Percentiles rank a stretch among this genome's conserved stretches.
These are phyloP conservation scores for Beroe ovata DNA, from an alignment of 37 sponge, comb jelly and placozoan species.

Conservation along the genomic window DNA sequence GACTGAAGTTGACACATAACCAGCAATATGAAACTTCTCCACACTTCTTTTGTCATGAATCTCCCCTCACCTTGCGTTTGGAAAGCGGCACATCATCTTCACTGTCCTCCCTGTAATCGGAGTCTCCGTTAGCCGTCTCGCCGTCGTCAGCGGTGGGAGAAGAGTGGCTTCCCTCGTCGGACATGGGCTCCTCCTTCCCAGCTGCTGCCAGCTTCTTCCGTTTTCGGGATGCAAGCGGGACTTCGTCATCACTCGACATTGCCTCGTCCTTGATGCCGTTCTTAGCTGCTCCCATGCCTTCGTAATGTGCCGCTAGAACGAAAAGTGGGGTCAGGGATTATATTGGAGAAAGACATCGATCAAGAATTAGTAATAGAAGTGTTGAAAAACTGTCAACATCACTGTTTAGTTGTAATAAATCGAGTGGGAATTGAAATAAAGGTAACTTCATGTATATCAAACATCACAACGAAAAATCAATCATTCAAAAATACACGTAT, in stretches of 20 bases:
- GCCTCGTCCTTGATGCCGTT: constrained; percentile 46
- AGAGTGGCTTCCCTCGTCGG: background rate
- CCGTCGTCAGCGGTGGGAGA: background rate
- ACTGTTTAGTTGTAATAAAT: too few species aligned
- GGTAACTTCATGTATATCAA: too few species aligned
- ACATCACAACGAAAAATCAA: too few species aligned
- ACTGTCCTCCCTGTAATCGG: constrained; percentile 40
- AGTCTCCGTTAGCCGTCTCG: constrained; percentile 21
- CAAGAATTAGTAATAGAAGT: background rate
- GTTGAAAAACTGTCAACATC: background rate
- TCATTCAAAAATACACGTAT: too few species aligned
- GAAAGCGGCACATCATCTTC: constrained; percentile 66
- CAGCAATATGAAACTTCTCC: too few species aligned
- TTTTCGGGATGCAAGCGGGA: constrained; percentile 59
- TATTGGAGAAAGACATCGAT: background rate
- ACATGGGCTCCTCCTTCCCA: constrained; percentile 39
- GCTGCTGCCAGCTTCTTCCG: constrained; percentile 51
- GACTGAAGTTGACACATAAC: too few species aligned
- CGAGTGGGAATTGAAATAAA: too few species aligned
- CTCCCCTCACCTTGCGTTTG: constrained; percentile 28
- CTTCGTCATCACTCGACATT: constrained; percentile 40
- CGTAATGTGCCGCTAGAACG: background rate
- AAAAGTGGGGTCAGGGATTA: constrained; percentile 19
- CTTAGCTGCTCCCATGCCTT: background rate
- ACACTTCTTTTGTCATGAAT: too few species aligned